Evolutionary conservation across 2,888 invertebrate species (phyloP).

Genomic region (Caradrina kadenii): DNA sequence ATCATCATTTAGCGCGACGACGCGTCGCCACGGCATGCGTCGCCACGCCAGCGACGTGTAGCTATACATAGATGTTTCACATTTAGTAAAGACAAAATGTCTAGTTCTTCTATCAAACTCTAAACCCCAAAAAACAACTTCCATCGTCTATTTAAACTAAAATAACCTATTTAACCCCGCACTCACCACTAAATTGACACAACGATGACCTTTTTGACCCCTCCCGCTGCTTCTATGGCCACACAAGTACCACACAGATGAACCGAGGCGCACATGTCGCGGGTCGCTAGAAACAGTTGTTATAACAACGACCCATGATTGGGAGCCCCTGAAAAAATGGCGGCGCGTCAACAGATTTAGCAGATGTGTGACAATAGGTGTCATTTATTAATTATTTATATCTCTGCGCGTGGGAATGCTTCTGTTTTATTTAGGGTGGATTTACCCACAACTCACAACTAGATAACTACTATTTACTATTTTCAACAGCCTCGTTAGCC

Average conservation of each 20-base stretch:
- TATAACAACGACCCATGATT: conserved; percentile 45
- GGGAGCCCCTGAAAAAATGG: conserved; percentile 53
- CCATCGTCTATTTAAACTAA: not conserved
- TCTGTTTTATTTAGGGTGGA: conserved; percentile 10
- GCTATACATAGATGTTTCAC: too few species aligned
- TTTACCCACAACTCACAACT: too few species aligned
- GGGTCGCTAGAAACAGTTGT: conserved; percentile 55
- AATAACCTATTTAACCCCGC: not conserved
- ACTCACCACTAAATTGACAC: not conserved
- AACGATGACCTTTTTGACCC: not conserved
- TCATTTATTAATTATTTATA: conserved; percentile 37
- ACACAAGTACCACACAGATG: conserved; percentile 34
- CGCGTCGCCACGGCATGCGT: too few species aligned
- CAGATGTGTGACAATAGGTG: conserved; percentile 49
- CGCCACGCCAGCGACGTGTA: too few species aligned
- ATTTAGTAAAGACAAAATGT: too few species aligned
- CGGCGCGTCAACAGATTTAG: conserved; percentile 44
- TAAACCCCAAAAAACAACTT: too few species aligned
- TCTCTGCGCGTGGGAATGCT: conserved; percentile 43
- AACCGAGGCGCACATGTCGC: conserved; percentile 51
- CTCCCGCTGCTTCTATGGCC: conserved; percentile 32
- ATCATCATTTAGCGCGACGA: too few species aligned
- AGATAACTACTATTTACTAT: too few species aligned
- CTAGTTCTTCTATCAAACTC: too few species aligned
- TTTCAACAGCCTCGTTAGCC: too few species aligned